Evolutionary conservation across 2,888 invertebrate genomes (phyloP).

Genomic region (Nephrocerus scutellatus): DNA sequence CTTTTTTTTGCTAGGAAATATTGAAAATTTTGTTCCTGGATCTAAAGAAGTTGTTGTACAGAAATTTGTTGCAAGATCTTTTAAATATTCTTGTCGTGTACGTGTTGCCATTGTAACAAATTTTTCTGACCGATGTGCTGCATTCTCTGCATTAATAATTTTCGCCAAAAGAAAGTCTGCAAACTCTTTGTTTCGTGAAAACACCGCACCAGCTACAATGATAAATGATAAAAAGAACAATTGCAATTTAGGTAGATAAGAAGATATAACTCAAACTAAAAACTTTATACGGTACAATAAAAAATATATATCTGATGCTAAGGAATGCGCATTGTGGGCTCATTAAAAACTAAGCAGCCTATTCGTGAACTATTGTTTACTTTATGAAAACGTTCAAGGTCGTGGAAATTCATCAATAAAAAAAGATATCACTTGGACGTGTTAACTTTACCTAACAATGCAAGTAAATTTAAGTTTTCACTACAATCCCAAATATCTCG

Average conservation of each 20-base stretch:
- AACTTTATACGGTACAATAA: too few relatives aligned
- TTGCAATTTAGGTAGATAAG: not conserved
- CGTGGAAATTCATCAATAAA: too few relatives aligned
- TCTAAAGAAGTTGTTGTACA: conserved; percentile 74
- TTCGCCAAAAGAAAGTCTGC: conserved; percentile 92
- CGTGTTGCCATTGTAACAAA: conserved; percentile 95
- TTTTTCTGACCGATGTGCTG: conserved; percentile 91
- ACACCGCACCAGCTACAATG: conserved; percentile 63
- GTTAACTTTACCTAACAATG: too few relatives aligned
- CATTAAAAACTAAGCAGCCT: too few relatives aligned
- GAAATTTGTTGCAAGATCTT: conserved; percentile 82
- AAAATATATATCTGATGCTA: too few relatives aligned
- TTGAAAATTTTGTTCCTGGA: conserved; percentile 74
- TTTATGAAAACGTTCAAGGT: too few relatives aligned
- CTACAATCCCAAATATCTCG: too few relatives aligned
- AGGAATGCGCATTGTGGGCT: too few relatives aligned
- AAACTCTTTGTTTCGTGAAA: conserved; percentile 84
- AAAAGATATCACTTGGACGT: too few relatives aligned
- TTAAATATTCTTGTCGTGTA: conserved; percentile 90
- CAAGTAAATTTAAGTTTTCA: too few relatives aligned
- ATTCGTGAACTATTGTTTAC: too few relatives aligned
- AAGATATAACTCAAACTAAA: too few relatives aligned
- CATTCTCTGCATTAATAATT: conserved; percentile 95
- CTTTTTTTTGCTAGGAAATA: conserved; percentile 69
- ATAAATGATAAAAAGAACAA: conserved; percentile 2